Base-by-base conservation (phyloP, 2,797 vertebrate species). In the Chelon auratus region DNA sequence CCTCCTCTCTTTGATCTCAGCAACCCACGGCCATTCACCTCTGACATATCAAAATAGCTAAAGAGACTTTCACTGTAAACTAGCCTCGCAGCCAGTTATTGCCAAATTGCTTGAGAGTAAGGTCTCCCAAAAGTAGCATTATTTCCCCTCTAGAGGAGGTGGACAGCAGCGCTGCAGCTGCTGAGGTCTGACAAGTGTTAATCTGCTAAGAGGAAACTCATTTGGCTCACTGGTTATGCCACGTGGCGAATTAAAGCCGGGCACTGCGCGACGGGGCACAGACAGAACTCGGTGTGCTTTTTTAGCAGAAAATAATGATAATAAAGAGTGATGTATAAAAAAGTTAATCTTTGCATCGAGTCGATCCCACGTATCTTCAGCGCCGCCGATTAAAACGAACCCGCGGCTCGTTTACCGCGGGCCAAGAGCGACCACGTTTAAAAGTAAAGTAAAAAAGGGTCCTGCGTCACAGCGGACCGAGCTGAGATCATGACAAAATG, bases 31-130 rank as follows among this genome's bases (percentile, higher is more conserved):
- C 83, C 79, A 51, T 92, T 92, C 84, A 93, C 93, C 92, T 92
- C 85, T 94, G 93, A 93, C 91, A 92, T 94, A 92, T 93, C 75
- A 75, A 88, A 89, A 88, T 67, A 80, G 72, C 77, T 76, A 74
- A 76, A 85, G 81, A 87, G 79, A 84, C 82, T 86, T 82, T 82
- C 66, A 69, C 84, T 83, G 85, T 83, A 71, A 86, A 76, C 72
- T 67, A 81, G 68, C 58, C 55, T 72, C 58, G 36, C n/a, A 60
- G 78, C 80, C 77, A 75, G 68, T 39, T n/a, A 66, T 69, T 73
- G 71, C 80, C 78, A 83, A 77, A 81, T 43, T 77, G 78, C 77
- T 69, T 77, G 58, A 67, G 61, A 80, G 70, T 75, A 76, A 82
- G 60, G 68, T 68, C 82, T 78, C 75, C 67, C 45, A 60, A 80